Percentiles rank a stretch among this genome's conserved stretches.
These are phyloP conservation scores for Chromoteleia sp. DNA, from an alignment of 2,888 invertebrate species.

Conservation along the genomic window DNA sequence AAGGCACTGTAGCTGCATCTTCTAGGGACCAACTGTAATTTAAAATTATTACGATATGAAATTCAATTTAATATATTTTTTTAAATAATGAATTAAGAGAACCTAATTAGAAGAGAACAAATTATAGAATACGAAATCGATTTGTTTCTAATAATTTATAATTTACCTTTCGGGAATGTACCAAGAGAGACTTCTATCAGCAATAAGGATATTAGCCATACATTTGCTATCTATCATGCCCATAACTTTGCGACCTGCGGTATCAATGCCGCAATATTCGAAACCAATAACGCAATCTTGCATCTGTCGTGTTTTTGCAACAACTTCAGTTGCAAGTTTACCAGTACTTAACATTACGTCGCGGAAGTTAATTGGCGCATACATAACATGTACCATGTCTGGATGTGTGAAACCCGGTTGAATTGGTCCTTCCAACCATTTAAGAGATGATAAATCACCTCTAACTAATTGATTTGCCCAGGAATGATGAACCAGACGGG, in stretches of 20 bases:
- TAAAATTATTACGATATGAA: not conserved
- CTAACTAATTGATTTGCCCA: constrained; percentile 91
- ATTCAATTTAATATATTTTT: not conserved
- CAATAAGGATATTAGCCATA: constrained; percentile 86
- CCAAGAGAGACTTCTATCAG: constrained; percentile 86
- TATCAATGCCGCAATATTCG: constrained; percentile 88
- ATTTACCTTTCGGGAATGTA: constrained; percentile 84
- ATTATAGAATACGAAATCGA: too few relatives aligned
- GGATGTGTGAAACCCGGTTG: constrained; percentile 73
- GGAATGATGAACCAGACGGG: constrained; percentile 87
- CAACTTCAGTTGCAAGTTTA: constrained; percentile 93
- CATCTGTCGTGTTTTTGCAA: constrained; percentile 88
- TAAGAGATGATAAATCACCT: constrained; percentile 94
- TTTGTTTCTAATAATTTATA: too few relatives aligned
- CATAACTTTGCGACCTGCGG: constrained; percentile 84
- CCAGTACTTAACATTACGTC: constrained; percentile 98
- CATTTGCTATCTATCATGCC: constrained; percentile 83
- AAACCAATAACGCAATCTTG: constrained; percentile 90
- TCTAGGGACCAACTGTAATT: constrained; percentile 86
- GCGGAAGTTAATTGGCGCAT: constrained; percentile 95
- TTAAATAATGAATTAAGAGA: too few relatives aligned
- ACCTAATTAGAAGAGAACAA: too few relatives aligned
- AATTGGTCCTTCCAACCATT: constrained; percentile 91
- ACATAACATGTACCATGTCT: constrained; percentile 87
- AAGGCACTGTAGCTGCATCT: constrained; percentile 89